These are phyloP conservation scores for Neoniphon sammara DNA, from an alignment of 2,797 vertebrate species.

Conservation along the genomic window DNA sequence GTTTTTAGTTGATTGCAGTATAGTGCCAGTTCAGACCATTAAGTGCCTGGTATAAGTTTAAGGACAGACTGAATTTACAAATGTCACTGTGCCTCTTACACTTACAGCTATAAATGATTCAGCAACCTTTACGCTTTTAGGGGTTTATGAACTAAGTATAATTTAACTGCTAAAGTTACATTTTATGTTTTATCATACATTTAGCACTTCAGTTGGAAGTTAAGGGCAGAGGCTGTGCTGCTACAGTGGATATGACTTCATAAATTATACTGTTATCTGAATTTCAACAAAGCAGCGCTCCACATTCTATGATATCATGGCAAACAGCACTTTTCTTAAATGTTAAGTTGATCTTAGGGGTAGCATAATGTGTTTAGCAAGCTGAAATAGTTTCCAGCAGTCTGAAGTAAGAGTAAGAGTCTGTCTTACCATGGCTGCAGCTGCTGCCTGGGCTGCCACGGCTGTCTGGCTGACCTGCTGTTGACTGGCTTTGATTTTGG, in stretches of 20 bases:
- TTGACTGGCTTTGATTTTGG: conserved; percentile 99
- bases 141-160: background rate
- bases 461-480: conserved; percentile 96
- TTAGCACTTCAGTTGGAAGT: background rate
- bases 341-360: background rate
- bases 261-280: conserved; percentile 3
- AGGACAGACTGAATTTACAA: background rate
- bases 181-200: conserved; percentile 2
- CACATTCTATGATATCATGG: conserved; percentile 58
- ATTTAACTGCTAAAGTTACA: background rate
- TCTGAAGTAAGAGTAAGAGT: conserved; percentile 9
- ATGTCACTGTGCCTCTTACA: background rate
- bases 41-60: background rate
- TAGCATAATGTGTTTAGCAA: background rate
- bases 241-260: background rate
- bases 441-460: conserved; percentile 92
- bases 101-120: background rate
- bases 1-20: background rate
- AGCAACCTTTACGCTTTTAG: background rate
- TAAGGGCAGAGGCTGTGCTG: background rate
- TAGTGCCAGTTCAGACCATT: no score
- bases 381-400: background rate
- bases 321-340: background rate
- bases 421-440: conserved; percentile 83
- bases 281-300: conserved; percentile 60